Base-by-base conservation (phyloP, 2,888 invertebrate genomes). In the Sphaeridia pumilis region DNA sequence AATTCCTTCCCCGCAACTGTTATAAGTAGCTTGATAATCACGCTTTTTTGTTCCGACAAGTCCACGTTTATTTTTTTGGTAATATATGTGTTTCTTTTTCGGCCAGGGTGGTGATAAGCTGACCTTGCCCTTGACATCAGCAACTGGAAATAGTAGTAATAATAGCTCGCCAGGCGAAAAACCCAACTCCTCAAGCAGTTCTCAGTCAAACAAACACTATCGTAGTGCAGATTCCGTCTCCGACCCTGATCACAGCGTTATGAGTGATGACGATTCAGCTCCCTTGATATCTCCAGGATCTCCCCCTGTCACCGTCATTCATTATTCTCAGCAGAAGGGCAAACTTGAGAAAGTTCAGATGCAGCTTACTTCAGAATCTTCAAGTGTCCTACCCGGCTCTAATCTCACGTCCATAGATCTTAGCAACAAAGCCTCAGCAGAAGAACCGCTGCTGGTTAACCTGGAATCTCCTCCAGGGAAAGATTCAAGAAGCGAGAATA, bases 301-400 rank as follows among this genome's bases (percentile, higher is more conserved):
- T 4, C 62, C 60, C 7, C 75, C 78, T 2, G 79, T 81, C 21
- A 80, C 80, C 0, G 79, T 81, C 7, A 81, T 80, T 3, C 76
- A 76, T 67, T 76, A 76, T 65, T 74, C 74, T 56, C 73, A 73
- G 58, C 73, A 73, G 58, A 72, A 73, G 68, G 75, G 75, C 3
- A 73, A 73, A 64, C 70, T 75, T 49, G 75, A 75, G 58, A 74
- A 73, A 55, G 64, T 57, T 55, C 60, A 58, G 52, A 38, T 38
- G 38, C 35, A 52, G 34, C 59, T 58, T 57, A 64, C 50, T 36
- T 52, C 58, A 20, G 60, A 61, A 28, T 57, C 57, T 38, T 60
- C 59, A 2, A 60, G 60, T 46, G 58, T 54, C 14, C 45, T 25
- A 3, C 26, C 49, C 20, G 54, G 38, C 51, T 25, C 25, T 31